Conservation (phyloP, 1,140 invertebrate genomes). For the Bathynomus jamesi region DNA sequence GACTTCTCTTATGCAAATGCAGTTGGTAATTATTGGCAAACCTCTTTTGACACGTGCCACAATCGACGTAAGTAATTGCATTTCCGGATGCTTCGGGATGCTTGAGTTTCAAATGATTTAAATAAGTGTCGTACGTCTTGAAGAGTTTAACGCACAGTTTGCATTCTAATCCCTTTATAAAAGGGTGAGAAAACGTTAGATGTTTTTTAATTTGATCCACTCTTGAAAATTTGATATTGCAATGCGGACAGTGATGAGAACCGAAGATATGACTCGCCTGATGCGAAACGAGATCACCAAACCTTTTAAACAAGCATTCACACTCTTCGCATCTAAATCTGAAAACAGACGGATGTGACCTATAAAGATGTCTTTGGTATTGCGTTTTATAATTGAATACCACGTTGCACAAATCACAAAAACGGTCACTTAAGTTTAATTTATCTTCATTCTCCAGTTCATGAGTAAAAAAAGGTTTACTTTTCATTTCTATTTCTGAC, state of each 20-base stretch:
- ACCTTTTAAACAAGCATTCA: constrained; percentile 17
- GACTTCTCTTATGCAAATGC: constrained; percentile 25
- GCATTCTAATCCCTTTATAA: constrained; percentile 19
- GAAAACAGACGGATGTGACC: constrained; percentile 14
- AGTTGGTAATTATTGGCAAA: constrained; percentile 27
- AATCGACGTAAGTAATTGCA: constrained; percentile 17
- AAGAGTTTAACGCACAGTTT: constrained; percentile 17
- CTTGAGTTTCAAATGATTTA: constrained; percentile 23
- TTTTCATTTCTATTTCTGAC: too few relatives aligned
- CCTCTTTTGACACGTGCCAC: constrained; percentile 16
- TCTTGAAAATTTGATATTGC: constrained; percentile 20
- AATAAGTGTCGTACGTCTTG: constrained; percentile 25
- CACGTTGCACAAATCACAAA: constrained; percentile 19
- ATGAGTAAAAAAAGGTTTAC: too few relatives aligned
- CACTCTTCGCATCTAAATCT: constrained; percentile 23
- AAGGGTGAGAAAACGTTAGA: constrained; percentile 16
- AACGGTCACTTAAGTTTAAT: not conserved
- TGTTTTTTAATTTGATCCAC: constrained; percentile 28
- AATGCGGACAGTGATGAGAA: constrained; percentile 24
- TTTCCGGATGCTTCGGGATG: constrained; percentile 25
- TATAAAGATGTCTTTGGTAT: constrained; percentile 18
- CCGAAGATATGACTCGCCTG: constrained; percentile 21
- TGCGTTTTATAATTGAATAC: constrained; percentile 17
- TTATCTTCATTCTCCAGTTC: constrained; percentile 3
- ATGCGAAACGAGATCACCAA: constrained; percentile 12